Conservation (phyloP, 2,888 invertebrate genomes). For the Lissonota sp. region DNA sequence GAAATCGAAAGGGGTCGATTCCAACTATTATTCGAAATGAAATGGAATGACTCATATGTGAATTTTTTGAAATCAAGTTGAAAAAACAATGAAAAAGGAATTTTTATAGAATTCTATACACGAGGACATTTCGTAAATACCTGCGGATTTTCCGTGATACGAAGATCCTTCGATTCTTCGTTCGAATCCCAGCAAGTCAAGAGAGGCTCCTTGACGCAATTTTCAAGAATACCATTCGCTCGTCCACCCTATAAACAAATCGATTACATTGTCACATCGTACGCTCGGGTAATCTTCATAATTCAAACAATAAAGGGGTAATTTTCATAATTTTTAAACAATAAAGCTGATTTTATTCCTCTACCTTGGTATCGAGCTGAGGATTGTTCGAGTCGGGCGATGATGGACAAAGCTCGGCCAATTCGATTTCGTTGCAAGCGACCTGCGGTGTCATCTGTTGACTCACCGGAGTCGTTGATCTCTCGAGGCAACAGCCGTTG, state of each 20-base stretch:
- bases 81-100: no score
- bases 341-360: background rate
- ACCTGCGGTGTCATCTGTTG: constrained; percentile 73
- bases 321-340: no score
- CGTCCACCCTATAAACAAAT: constrained; percentile 79
- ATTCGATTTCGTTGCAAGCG: constrained; percentile 79
- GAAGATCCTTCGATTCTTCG: constrained; percentile 85
- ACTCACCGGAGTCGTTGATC: constrained; percentile 76
- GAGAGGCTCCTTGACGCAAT: constrained; percentile 84
- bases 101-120: no score
- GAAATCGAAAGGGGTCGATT: no score
- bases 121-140: constrained; percentile 77
- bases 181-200: constrained; percentile 79
- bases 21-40: no score
- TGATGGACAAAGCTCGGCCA: constrained; percentile 82
- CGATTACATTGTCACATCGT: constrained; percentile 51
- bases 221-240: constrained; percentile 85
- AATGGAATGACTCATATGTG: no score
- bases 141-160: constrained; percentile 89
- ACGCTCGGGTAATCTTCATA: constrained; percentile 24
- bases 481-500: constrained; percentile 79
- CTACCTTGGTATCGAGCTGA: constrained; percentile 87
- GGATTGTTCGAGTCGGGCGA: constrained; percentile 78
- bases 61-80: no score
- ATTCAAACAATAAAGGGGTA: constrained; percentile 5